Evolutionary conservation across 1,140 invertebrate genomes (phyloP).

Genomic region (Drosophila equinoxialis): DNA sequence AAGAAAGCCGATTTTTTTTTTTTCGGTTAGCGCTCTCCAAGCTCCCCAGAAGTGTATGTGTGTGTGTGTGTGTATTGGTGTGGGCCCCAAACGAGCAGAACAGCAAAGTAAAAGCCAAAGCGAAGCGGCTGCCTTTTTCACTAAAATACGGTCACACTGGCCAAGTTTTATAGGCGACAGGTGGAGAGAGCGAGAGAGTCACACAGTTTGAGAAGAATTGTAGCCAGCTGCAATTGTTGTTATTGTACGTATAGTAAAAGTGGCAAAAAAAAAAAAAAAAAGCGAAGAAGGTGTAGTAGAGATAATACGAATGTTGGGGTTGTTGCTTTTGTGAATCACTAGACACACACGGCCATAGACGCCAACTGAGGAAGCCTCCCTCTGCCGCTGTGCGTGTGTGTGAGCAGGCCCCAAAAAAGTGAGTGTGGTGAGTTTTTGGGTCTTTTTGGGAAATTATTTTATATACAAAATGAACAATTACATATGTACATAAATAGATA

Average conservation of each 20-base stretch:
- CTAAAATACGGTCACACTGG: constrained; percentile 45
- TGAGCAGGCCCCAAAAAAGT: constrained; percentile 19
- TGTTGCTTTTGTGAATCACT: constrained; percentile 68
- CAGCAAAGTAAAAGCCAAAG: constrained; percentile 26
- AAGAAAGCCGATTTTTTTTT: constrained; percentile 66
- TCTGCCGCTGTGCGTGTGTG: constrained; percentile 5
- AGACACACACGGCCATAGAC: constrained; percentile 31
- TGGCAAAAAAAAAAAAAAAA: constrained; percentile 38
- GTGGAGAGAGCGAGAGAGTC: constrained; percentile 41
- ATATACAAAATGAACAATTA: constrained; percentile 43
- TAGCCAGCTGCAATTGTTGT: constrained; percentile 51
- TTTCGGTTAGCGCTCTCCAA: constrained; percentile 50
- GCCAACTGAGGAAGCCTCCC: constrained; percentile 41
- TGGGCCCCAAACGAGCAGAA: constrained; percentile 43
- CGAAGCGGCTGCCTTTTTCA: constrained; percentile 38
- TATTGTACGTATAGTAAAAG: constrained; percentile 56
- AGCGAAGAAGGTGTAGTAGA: constrained; percentile 51
- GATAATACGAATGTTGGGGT: constrained; percentile 57
- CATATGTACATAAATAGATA: constrained; percentile 26
- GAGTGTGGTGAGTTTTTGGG: constrained; percentile 54
- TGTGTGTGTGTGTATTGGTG: constrained; percentile 26
- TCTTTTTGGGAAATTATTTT: constrained; percentile 20
- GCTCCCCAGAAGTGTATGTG: constrained; percentile 32
- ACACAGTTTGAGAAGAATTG: constrained; percentile 35
- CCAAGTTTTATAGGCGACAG: constrained; percentile 44